Evolutionary conservation across 35 echinoderm and acorn worm species (phyloP).

Genomic region (Nesometra sesokonis): DNA sequence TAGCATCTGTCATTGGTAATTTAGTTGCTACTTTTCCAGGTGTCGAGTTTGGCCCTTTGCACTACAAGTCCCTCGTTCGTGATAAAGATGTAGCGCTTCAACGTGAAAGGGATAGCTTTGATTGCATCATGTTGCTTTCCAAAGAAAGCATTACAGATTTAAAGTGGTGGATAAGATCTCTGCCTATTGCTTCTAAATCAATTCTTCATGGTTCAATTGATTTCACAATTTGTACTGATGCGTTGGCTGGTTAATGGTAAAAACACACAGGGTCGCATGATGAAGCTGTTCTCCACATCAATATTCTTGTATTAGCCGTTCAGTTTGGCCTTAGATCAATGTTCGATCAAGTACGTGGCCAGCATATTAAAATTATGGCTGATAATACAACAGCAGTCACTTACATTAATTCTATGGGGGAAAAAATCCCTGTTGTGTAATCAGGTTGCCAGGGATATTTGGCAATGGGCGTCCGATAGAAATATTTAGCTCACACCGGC

Average conservation of each 20-base stretch:
- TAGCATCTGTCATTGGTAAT: too few species aligned
- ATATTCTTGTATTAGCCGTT: conserved; percentile 3
- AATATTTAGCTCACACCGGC: conserved; percentile 29
- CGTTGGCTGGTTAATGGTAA: not conserved
- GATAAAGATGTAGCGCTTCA: too few species aligned
- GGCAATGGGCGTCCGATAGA: conserved; percentile 19
- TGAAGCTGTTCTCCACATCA: not conserved
- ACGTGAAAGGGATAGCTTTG: not conserved
- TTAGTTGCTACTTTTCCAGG: too few species aligned
- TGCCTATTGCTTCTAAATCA: not conserved
- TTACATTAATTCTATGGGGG: conserved; percentile 16
- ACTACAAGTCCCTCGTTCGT: not conserved
- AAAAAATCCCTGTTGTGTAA: conserved; percentile 26
- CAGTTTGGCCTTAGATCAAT: conserved; percentile 5
- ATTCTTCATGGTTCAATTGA: not conserved
- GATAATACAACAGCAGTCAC: too few species aligned
- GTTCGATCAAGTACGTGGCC: too few species aligned
- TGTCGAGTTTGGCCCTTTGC: too few species aligned
- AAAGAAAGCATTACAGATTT: not conserved
- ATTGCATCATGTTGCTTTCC: not conserved
- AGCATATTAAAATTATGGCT: too few species aligned
- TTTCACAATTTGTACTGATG: not conserved
- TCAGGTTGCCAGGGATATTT: conserved; percentile 14
- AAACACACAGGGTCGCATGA: not conserved
- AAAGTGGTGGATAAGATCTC: not conserved